Percentiles rank a stretch among this genome's conserved stretches.
These are phyloP conservation scores for Sebastes kiyomatsui DNA, from an alignment of 2,797 vertebrate species.

Conservation along the genomic window DNA sequence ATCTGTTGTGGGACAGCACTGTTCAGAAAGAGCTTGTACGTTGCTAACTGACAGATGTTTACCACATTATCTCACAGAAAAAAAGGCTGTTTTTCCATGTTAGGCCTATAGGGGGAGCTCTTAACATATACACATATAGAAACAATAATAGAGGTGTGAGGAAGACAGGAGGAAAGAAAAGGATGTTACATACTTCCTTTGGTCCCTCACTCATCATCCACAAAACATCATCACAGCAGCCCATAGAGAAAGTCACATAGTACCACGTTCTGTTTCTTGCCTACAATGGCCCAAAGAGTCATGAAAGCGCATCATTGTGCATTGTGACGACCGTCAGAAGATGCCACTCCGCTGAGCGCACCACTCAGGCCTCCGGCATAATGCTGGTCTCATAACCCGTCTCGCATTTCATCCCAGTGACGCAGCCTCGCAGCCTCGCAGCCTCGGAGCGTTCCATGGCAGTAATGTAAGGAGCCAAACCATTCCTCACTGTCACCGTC, in stretches of 20 bases:
- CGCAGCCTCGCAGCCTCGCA: not conserved
- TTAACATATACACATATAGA: not conserved
- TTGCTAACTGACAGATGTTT: not conserved
- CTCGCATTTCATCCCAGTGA: slow-evolving; percentile 31
- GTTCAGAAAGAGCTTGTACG: not conserved
- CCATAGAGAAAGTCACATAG: not conserved
- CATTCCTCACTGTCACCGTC: slow-evolving; percentile 11
- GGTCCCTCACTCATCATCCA: not conserved
- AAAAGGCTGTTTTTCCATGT: not conserved
- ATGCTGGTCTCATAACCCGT: slow-evolving; percentile 12
- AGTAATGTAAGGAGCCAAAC: slow-evolving; percentile 16
- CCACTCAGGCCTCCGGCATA: slow-evolving; percentile 27
- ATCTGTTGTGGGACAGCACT: not conserved
- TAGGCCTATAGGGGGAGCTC: slow-evolving; percentile 33
- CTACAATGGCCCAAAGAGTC: slow-evolving; percentile 15
- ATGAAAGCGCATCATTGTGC: slow-evolving; percentile 63
- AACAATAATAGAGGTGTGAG: not conserved
- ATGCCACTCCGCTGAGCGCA: slow-evolving; percentile 13
- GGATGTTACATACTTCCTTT: slow-evolving; percentile 6
- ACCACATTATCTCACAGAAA: not conserved
- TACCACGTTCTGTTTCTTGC: slow-evolving; percentile 30
- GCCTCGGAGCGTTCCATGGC: not conserved
- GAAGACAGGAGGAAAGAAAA: not conserved
- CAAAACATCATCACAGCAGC: slow-evolving; percentile 14
- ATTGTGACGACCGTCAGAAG: slow-evolving; percentile 10